Evolutionary conservation across 2,113 vertebrate genomes (phyloP).

Genomic region (Myiagra hebetior): DNA sequence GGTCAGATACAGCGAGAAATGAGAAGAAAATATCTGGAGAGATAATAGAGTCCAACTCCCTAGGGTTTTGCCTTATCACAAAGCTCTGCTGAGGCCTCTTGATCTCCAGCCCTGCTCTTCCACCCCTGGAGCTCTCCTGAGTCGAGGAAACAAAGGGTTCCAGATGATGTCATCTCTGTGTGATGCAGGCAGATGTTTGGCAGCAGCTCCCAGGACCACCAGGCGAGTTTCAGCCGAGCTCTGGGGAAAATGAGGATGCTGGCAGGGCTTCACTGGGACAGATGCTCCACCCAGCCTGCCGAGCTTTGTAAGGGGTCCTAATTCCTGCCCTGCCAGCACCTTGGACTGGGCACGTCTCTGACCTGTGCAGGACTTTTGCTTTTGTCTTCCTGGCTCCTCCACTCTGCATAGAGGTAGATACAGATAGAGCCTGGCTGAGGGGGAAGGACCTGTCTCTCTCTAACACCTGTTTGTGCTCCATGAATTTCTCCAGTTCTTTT

Average conservation of each 20-base stretch:
- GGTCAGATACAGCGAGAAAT: not conserved
- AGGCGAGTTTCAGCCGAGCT: not conserved
- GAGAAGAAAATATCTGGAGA: not conserved
- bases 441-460: not conserved
- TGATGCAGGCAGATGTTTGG: constrained; percentile 34
- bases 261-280: not conserved
- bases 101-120: not conserved
- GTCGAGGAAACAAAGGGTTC: not conserved
- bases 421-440: not conserved
- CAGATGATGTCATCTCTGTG: constrained; percentile 13
- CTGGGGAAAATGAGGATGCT: not conserved
- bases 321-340: not conserved
- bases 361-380: not conserved
- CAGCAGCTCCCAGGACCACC: not conserved
- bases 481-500: not conserved
- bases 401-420: not conserved
- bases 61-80: not conserved
- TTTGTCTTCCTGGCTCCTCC: not conserved
- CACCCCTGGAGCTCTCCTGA: not conserved
- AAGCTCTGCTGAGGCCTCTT: not conserved
- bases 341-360: not conserved
- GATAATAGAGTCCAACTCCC: not conserved
- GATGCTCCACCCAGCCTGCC: not conserved
- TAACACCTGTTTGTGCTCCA: not conserved
- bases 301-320: not conserved